These are phyloP conservation scores for Minunthozetes semirufus DNA, from an alignment of 2,888 invertebrate genomes.

Conservation along the genomic window DNA sequence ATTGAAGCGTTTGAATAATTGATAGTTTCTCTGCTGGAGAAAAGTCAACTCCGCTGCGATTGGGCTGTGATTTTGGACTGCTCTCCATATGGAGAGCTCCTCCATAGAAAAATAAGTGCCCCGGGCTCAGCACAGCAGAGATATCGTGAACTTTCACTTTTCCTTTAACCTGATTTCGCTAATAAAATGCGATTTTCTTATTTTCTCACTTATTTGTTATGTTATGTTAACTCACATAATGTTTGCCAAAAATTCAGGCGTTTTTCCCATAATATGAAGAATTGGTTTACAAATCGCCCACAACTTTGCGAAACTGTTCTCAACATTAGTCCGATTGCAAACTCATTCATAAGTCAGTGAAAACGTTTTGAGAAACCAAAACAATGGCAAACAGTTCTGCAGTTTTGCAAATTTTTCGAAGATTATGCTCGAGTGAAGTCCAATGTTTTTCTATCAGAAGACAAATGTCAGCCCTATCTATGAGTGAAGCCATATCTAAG, in stretches of 20 bases:
- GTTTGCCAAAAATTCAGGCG: background rate
- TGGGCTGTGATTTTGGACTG: background rate
- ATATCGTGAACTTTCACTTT: constrained; percentile 25
- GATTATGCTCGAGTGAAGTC: background rate
- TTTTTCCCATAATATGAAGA: too few relatives aligned
- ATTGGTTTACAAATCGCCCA: too few relatives aligned
- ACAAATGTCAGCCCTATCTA: background rate
- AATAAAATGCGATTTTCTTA: background rate
- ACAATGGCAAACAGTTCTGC: background rate
- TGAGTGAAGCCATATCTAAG: constrained; percentile 10
- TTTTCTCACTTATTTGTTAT: background rate
- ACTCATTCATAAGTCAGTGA: too few relatives aligned
- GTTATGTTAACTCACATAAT: background rate
- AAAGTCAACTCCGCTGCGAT: background rate
- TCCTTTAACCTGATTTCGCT: constrained; percentile 11
- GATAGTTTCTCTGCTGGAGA: too few relatives aligned
- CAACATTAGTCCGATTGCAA: too few relatives aligned
- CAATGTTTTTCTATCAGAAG: background rate
- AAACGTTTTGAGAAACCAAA: too few relatives aligned
- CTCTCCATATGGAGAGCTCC: background rate
- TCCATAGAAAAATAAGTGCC: background rate
- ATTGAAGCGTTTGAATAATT: too few relatives aligned
- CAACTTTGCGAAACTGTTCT: too few relatives aligned
- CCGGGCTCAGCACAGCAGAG: background rate
- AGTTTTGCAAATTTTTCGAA: background rate